Conservation (phyloP, 2,888 invertebrate genomes). For the Lagria hirta region DNA sequence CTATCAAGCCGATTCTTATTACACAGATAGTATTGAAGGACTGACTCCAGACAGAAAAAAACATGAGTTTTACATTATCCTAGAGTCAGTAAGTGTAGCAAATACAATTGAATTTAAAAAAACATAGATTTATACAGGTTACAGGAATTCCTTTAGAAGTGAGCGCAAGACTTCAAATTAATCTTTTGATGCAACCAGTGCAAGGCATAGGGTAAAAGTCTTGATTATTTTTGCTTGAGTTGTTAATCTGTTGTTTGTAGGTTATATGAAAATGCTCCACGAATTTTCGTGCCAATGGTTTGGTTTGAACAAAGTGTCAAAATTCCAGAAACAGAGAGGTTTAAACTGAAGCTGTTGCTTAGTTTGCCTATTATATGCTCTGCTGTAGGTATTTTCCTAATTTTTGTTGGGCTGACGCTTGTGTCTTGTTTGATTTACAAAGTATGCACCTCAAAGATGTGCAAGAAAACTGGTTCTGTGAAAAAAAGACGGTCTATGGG, state of each 20-base stretch:
- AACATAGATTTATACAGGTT: constrained; percentile 54
- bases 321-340: constrained; percentile 60
- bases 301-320: constrained; percentile 75
- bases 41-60: constrained; percentile 66
- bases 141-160: constrained; percentile 77
- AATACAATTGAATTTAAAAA: constrained; percentile 1
- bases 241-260: constrained; percentile 53
- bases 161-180: constrained; percentile 76
- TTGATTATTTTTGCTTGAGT: constrained; percentile 7
- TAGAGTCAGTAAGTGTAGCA: constrained; percentile 69
- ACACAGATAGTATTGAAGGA: constrained; percentile 66
- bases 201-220: constrained; percentile 64
- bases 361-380: constrained; percentile 53
- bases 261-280: constrained; percentile 66
- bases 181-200: constrained; percentile 69
- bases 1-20: constrained; percentile 70
- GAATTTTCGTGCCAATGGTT: constrained; percentile 71
- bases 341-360: constrained; percentile 58
- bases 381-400: constrained; percentile 33
- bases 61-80: constrained; percentile 74
- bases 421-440: constrained; percentile 25
- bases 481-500: too few relatives aligned
- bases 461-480: too few relatives aligned
- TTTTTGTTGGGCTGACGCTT: constrained; percentile 24
- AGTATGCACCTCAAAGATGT: constrained; percentile 30